Evolutionary conservation across 53 echinoderm and acorn worm species (phyloP), one percentile per base, ranked within the genome.

Genomic region (Zoroaster sp.): DNA sequence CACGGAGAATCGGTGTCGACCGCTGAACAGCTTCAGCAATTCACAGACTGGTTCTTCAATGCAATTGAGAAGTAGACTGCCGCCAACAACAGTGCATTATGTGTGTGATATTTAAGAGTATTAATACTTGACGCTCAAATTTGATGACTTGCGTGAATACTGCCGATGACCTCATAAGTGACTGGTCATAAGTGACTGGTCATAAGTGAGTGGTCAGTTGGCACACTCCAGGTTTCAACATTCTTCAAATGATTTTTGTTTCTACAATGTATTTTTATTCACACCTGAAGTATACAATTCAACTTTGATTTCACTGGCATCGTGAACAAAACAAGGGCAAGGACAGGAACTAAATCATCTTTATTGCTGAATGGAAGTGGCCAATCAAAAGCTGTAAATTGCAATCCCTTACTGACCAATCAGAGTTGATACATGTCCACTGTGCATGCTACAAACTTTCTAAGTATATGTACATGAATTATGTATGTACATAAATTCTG

Each of bases 11-110:
- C 91, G 12, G 78, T 77, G 12, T 72, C 88, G 36, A 83, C 91
- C 12, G 94, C 94, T 0, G 86, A 85, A 36, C 91, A 94, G 34
- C 89, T 94, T 3, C 80, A 77, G 36, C 91, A 91, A 65, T 88
- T 94, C 91, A 94, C 91, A 38, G 94, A 94, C 82, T 94, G 94
- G 94, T 88, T 91, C 79, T 94, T 87, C 80, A 89, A 73, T 23
- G 90, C 90, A n/a, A 89, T 89, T 8, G 90, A 89, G 42, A 89
- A 89, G 53, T 89, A 51, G 68, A 53, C 49, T 40, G 59, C 47
- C 12, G 42, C 47, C 30, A 43, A 12, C 15, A 42, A 17, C 40
- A 42, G 74, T 35, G 32, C 34, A 77, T 34, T 32, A 28, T 35
- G 82, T 82, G 82, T 67, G 82, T 67, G 40, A 82, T 80, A 65